Evolutionary conservation across 1,140 invertebrate species (phyloP).

Genomic region (Trichonephila inaurata): DNA sequence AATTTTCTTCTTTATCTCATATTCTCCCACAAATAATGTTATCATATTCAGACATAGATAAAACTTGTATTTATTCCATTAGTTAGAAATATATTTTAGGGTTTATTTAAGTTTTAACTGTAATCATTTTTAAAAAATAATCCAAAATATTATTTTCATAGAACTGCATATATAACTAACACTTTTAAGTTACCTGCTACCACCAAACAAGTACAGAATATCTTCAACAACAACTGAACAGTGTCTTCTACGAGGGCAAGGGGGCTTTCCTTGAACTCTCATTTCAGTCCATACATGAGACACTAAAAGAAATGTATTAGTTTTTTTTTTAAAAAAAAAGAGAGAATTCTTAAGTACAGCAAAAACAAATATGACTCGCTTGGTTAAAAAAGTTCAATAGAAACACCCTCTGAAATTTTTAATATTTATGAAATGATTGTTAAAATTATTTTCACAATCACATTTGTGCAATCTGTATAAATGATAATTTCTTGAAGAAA

Average conservation of each 20-base stretch:
- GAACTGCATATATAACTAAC: background rate
- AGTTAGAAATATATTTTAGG: background rate
- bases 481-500: background rate
- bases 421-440: no score
- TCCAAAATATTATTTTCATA: background rate
- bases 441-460: background rate
- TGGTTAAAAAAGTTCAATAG: background rate
- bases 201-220: slow-evolving; percentile 91
- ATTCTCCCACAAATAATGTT: no score
- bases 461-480: background rate
- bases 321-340: background rate
- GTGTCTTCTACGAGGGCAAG: slow-evolving; percentile 88
- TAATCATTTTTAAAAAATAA: background rate
- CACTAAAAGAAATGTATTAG: background rate
- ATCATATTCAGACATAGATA: background rate
- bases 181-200: slow-evolving; percentile 84
- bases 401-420: background rate
- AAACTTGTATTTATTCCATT: background rate
- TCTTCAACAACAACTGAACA: slow-evolving; percentile 88
- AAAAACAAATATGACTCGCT: background rate
- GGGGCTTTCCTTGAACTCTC: slow-evolving; percentile 84
- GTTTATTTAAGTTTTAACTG: background rate
- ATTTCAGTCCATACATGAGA: slow-evolving; percentile 84
- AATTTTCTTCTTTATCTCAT: background rate
- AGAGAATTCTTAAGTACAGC: background rate